A percentile compares a stretch with the other conserved stretches of the same genome.
Conservation (phyloP, 37 sponge, comb jelly and placozoan genomes). For the Ephydatia muelleri region DNA sequence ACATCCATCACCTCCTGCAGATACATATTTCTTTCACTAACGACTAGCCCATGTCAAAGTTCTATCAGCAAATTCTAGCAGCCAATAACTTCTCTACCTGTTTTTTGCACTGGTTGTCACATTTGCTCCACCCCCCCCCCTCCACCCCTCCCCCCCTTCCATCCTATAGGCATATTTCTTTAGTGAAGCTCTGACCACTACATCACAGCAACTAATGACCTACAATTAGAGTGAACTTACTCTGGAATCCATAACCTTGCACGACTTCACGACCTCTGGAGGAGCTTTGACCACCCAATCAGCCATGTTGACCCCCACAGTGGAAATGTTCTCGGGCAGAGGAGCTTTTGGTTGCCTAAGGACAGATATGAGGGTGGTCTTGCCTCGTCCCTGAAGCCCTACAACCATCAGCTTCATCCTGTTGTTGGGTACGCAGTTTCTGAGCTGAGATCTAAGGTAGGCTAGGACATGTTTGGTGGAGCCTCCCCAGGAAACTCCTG, state of each 20-base stretch:
- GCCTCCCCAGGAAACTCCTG: conserved; percentile 58
- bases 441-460: conserved; percentile 80
- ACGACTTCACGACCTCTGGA: not conserved
- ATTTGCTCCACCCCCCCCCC: too few relatives aligned
- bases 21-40: too few relatives aligned
- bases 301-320: conserved; percentile 89
- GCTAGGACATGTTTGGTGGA: conserved; percentile 82
- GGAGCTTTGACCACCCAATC: conserved; percentile 66
- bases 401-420: conserved; percentile 96
- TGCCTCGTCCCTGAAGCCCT: conserved; percentile 87
- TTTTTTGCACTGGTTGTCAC: too few relatives aligned
- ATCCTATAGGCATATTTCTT: too few relatives aligned
- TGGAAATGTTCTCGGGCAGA: conserved; percentile 86
- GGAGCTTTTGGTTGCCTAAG: conserved; percentile 58
- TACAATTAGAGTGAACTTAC: too few relatives aligned
- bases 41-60: too few relatives aligned
- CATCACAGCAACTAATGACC: too few relatives aligned
- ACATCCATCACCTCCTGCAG: conserved; percentile 56
- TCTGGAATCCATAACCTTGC: not conserved
- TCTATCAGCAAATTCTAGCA: too few relatives aligned
- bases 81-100: too few relatives aligned
- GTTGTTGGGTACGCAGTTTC: conserved; percentile 82
- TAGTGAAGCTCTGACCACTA: too few relatives aligned
- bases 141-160: too few relatives aligned
- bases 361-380: conserved; percentile 88